Conservation (phyloP, 1,140 invertebrate genomes). For the Bombus polaris region DNA sequence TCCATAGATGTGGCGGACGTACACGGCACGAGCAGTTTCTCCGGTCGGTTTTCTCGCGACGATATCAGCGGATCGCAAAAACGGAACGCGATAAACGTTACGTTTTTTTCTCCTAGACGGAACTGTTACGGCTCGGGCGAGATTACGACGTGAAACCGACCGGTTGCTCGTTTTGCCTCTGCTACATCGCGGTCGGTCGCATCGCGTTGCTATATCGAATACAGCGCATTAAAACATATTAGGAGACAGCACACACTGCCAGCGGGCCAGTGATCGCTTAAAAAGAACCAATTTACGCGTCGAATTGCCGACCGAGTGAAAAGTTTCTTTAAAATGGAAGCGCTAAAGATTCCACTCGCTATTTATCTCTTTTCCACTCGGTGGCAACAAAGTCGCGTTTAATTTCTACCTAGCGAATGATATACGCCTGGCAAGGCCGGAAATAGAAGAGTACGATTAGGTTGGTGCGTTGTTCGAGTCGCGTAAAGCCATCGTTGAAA, state of each 20-base stretch:
- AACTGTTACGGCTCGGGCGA: slow-evolving; percentile 2
- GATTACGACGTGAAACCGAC: slow-evolving; percentile 16
- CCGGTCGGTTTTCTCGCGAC: too few species aligned
- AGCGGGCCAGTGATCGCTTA: not conserved
- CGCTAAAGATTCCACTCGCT: not conserved
- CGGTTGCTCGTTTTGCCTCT: not conserved
- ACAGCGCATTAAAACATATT: not conserved
- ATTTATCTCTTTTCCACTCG: too few species aligned
- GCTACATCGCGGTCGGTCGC: not conserved
- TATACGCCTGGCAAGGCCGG: not conserved
- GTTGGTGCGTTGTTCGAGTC: not conserved
- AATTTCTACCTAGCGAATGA: not conserved
- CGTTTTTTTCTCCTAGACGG: not conserved
- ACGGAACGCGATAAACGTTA: slow-evolving; percentile 18
- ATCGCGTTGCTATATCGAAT: not conserved
- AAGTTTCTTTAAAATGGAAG: not conserved
- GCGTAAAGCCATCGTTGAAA: slow-evolving; percentile 6
- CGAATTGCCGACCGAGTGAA: not conserved
- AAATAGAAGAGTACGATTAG: slow-evolving; percentile 4
- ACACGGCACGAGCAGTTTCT: too few species aligned
- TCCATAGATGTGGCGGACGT: too few species aligned
- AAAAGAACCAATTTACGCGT: not conserved
- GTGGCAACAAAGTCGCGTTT: not conserved
- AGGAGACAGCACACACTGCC: not conserved
- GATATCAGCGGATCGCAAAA: not conserved